These are phyloP conservation scores for Anastatus disparis DNA, from an alignment of 1,140 invertebrate species.

Conservation along the genomic window DNA sequence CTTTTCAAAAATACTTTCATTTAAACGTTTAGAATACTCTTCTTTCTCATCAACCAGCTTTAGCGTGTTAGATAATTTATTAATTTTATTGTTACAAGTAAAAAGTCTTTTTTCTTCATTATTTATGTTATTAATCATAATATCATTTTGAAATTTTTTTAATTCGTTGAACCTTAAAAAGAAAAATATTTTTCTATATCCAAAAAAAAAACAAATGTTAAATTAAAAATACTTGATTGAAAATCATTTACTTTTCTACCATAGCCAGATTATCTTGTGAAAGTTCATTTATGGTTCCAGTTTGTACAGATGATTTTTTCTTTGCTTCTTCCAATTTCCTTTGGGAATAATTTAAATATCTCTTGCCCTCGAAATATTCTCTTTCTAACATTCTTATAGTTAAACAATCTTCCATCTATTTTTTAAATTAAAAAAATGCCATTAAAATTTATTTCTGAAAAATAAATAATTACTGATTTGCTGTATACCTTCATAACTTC, in stretches of 20 bases:
- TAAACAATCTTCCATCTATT: slow-evolving; percentile 25
- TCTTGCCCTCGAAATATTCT: slow-evolving; percentile 3
- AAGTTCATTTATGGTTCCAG: slow-evolving; percentile 17
- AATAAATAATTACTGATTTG: not conserved
- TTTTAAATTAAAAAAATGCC: not conserved
- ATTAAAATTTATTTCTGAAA: not conserved
- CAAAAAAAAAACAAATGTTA: not conserved
- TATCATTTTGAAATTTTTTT: slow-evolving; percentile 21
- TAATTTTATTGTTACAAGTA: not conserved
- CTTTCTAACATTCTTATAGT: slow-evolving; percentile 32
- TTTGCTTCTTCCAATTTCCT: slow-evolving; percentile 7
- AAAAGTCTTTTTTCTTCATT: slow-evolving; percentile 13
- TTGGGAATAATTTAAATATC: slow-evolving; percentile 8
- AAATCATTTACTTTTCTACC: slow-evolving; percentile 23
- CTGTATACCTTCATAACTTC: slow-evolving; percentile 23
- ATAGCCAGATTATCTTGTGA: slow-evolving; percentile 13
- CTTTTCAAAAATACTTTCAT: not conserved
- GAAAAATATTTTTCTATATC: not conserved
- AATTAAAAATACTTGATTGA: not conserved
- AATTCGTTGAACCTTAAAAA: slow-evolving; percentile 16
- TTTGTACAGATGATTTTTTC: slow-evolving; percentile 7
- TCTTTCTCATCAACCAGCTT: slow-evolving; percentile 1
- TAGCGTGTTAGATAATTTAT: not conserved
- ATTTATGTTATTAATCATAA: not conserved
- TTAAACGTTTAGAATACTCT: not conserved